A percentile compares a stretch with the other conserved stretches of the same genome.
Conservation (phyloP, 2,888 invertebrate genomes). For the Philereme vetulata region DNA sequence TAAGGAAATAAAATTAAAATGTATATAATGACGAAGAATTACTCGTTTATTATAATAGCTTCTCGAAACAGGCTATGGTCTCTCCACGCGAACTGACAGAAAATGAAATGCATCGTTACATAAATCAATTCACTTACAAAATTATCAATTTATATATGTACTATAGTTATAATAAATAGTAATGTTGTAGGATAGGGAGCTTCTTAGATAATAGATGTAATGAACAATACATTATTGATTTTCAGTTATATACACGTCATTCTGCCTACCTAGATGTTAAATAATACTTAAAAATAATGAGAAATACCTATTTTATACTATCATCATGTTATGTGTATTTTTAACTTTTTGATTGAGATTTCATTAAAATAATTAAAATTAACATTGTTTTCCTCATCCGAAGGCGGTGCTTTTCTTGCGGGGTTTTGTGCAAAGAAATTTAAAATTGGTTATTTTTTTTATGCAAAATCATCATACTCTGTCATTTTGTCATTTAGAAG, state of each 20-base stretch:
- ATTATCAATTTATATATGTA: background rate
- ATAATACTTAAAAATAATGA: background rate
- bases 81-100: constrained; percentile 94
- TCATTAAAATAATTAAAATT: constrained; percentile 60
- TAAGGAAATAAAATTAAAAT: constrained; percentile 64
- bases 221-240: background rate
- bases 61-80: constrained; percentile 98
- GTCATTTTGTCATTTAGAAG: constrained; percentile 35
- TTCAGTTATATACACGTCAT: background rate
- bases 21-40: constrained; percentile 82
- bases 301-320: background rate
- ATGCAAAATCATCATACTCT: constrained; percentile 65
- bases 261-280: constrained; percentile 6
- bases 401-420: constrained; percentile 77
- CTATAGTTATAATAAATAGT: background rate
- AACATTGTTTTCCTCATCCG: constrained; percentile 82
- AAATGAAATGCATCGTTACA: constrained; percentile 68
- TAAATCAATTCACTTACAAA: constrained; percentile 43
- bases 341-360: constrained; percentile 24
- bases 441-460: constrained; percentile 58
- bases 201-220: background rate
- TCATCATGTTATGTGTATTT: constrained; percentile 4
- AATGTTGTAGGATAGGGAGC: background rate
- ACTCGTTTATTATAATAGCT: constrained; percentile 95
- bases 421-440: constrained; percentile 76